Base-by-base conservation (phyloP, 2,797 vertebrate genomes). In the Pseudomugil gertrudae region DNA sequence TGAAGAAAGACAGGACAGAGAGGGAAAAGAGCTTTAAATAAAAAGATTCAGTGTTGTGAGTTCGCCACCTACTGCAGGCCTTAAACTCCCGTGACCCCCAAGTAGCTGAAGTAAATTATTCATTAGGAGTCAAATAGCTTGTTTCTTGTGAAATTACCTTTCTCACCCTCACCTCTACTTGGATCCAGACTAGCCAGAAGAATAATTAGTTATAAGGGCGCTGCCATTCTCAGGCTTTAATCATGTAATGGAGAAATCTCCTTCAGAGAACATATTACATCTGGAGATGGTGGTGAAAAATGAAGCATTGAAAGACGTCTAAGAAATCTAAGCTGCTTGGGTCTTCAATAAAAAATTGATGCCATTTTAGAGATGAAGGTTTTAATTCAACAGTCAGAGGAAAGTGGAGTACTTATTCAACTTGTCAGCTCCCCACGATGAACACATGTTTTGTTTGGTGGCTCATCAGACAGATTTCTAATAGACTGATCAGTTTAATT, bases 331-430 rank as follows among this genome's bases (percentile, higher is more conserved):
- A 87, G 86, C 78, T 69, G 82, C 84, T 74, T 72, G 65, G 66
- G 72, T 89, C 84, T 90, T 92, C 92, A 93, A 94, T 94, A 90
- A 94, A 94, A 93, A 92, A 92, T 91, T 84, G 27, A 94, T 93
- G 93, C 86, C 87, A 84, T 92, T 90, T 93, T 88, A 93, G 84
- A 90, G 88, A 90, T 89, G 86, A 88, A 90, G 88, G 89, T 90
- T 94, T 92, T 78, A 85, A 79, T 81, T 84, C 81, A 80, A 82
- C 86, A 80, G 88, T 75, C 69, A 53, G 74, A 84, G 72, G 83
- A 90, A 84, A 88, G 78, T 73, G 54, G 72, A 86, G 84, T 53
- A 82, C 79, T 90, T 90, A 92, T 89, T 90, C 84, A 89, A 84
- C 76, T 64, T 75, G 84, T 83, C 81, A 66, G 83, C 80, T 81